phyloP scores from a whole-genome alignment of 2,888 invertebrate species.

The Tupiocoris notatus region DNA sequence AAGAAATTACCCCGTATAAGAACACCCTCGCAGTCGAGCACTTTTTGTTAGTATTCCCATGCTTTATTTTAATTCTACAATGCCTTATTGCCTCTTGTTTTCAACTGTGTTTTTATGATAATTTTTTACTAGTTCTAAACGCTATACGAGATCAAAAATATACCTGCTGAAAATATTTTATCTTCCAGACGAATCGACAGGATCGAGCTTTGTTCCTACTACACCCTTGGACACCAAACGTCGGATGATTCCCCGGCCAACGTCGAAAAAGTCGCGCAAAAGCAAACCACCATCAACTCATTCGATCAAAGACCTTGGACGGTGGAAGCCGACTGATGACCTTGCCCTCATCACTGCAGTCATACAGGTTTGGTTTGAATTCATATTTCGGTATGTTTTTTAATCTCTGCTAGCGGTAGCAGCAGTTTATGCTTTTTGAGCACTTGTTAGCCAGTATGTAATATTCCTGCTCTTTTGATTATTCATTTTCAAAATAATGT shows the following conservation, averaged over 20 bases:
- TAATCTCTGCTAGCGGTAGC: too few relatives aligned
- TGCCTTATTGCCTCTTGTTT: too few relatives aligned
- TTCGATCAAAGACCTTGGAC: constrained; percentile 79
- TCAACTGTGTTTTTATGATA: too few relatives aligned
- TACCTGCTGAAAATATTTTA: too few relatives aligned
- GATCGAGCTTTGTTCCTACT: constrained; percentile 32
- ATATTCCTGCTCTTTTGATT: too few relatives aligned
- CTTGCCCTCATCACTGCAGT: constrained; percentile 89
- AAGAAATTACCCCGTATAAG: constrained; percentile 52
- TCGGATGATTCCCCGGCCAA: constrained; percentile 38
- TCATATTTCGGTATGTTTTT: too few relatives aligned
- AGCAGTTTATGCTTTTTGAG: too few relatives aligned
- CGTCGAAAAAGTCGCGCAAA: constrained; percentile 54
- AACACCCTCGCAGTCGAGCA: constrained; percentile 51
- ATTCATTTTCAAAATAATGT: too few relatives aligned
- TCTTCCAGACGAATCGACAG: constrained; percentile 21
- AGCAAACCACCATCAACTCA: constrained; percentile 68
- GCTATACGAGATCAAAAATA: too few relatives aligned
- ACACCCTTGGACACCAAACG: constrained; percentile 42
- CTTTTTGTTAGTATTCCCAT: constrained; percentile 44
- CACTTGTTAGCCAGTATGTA: too few relatives aligned
- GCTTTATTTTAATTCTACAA: too few relatives aligned
- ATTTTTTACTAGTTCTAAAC: too few relatives aligned
- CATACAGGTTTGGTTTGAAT: constrained; percentile 84
- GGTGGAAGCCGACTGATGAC: constrained; percentile 98